Evolutionary conservation across 2,113 vertebrate genomes (phyloP).

Genomic region (Chaetodon trifascialis): DNA sequence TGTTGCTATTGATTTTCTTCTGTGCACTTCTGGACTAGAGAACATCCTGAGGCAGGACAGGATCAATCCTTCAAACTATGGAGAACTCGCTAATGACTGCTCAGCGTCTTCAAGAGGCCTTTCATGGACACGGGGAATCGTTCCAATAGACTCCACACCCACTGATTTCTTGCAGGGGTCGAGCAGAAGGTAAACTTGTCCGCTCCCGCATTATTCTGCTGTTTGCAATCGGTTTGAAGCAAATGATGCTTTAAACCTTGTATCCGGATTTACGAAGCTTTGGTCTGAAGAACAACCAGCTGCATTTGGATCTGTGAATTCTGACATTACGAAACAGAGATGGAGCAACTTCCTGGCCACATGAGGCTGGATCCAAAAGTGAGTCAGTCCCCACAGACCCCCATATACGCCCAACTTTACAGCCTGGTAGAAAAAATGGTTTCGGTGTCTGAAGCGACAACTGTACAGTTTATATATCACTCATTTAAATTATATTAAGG

Average conservation of each 20-base stretch:
- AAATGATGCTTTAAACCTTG: not conserved
- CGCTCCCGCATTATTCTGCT: not conserved
- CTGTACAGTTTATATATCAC: too few species aligned
- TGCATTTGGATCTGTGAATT: not conserved
- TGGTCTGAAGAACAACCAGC: not conserved
- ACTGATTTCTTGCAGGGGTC: not conserved
- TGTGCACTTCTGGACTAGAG: not conserved
- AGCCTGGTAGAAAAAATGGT: too few species aligned
- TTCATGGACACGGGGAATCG: not conserved
- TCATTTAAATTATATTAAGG: too few species aligned
- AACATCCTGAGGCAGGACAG: not conserved
- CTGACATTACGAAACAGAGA: not conserved
- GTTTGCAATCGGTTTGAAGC: not conserved
- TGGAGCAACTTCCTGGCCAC: too few species aligned
- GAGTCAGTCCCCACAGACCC: too few species aligned
- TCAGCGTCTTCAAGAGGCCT: not conserved
- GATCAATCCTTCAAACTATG: not conserved
- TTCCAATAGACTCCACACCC: not conserved
- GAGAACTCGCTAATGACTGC: not conserved
- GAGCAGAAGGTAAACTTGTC: not conserved
- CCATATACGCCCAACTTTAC: too few species aligned
- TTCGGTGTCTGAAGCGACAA: too few species aligned
- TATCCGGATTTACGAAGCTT: not conserved
- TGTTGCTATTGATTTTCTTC: not conserved
- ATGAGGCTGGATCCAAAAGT: too few species aligned